Evolutionary conservation across 2,797 vertebrate species (phyloP).

Genomic region (Babyrousa celebensis): DNA sequence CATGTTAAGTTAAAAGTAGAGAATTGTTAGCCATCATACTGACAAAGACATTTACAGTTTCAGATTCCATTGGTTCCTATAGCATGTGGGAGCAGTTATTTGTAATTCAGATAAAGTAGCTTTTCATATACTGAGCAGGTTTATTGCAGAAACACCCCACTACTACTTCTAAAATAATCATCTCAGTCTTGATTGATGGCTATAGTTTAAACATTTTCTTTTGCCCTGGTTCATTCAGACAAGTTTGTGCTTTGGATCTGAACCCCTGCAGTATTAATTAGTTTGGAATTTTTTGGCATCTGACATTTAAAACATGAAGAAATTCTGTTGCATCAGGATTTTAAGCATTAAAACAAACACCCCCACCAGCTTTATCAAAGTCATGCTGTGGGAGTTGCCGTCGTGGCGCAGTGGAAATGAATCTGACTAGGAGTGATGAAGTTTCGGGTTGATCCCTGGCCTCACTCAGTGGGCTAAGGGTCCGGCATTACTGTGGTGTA

Average conservation of each 20-base stretch:
- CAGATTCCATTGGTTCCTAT: constrained; percentile 3
- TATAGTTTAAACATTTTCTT: neutral
- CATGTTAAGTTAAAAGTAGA: constrained; percentile 46
- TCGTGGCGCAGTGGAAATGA: no score
- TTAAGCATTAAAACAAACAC: constrained; percentile 34
- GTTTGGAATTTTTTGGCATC: constrained; percentile 63
- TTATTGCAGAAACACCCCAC: neutral
- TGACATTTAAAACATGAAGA: constrained; percentile 60
- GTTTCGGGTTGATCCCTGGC: no score
- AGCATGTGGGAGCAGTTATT: constrained; percentile 54
- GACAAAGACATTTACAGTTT: neutral
- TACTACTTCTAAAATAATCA: neutral
- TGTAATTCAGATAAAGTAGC: constrained; percentile 74
- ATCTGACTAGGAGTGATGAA: no score
- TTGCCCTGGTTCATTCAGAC: constrained; percentile 21
- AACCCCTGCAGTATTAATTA: constrained; percentile 45
- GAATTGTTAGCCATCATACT: neutral
- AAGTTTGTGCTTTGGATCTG: constrained; percentile 57
- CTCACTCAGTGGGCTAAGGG: no score
- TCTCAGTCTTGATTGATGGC: neutral
- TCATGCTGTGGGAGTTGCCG: neutral
- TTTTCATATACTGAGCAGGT: constrained; percentile 59
- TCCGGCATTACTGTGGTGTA: no score
- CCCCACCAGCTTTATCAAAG: neutral
- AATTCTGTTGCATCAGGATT: constrained; percentile 67